Conservation (phyloP, 1,140 invertebrate species). For the Drosophila grimshawi region DNA sequence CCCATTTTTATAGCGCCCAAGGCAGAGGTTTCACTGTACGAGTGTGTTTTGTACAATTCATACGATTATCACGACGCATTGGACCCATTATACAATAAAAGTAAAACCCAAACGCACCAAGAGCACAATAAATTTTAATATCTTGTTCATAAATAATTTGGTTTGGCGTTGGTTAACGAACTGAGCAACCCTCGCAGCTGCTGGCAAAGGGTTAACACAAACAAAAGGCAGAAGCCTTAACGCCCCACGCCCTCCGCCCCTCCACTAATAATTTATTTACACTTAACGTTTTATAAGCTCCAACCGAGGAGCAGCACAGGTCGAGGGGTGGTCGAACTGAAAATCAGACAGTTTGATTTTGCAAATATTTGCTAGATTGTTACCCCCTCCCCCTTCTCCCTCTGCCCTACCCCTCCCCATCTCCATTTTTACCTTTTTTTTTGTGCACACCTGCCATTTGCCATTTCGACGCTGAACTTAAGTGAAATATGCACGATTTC, state of each 20-base stretch:
- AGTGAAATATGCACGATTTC: conserved; percentile 79
- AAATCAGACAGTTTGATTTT: conserved; percentile 66
- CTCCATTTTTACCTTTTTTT: conserved; percentile 24
- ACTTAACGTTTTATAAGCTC: conserved; percentile 74
- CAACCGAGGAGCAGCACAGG: not conserved
- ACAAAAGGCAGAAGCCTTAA: conserved; percentile 38
- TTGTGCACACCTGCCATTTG: conserved; percentile 34
- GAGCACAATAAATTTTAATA: too few species aligned
- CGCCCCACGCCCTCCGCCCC: conserved; percentile 18
- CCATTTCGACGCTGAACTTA: conserved; percentile 72
- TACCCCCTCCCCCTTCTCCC: conserved; percentile 22
- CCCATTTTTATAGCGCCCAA: conserved; percentile 39
- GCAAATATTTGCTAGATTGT: conserved; percentile 68
- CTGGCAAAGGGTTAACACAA: conserved; percentile 37
- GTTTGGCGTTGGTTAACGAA: not conserved
- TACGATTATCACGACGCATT: not conserved
- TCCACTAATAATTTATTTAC: conserved; percentile 81
- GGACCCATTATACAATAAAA: too few species aligned
- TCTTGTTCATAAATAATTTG: not conserved
- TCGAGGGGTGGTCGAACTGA: not conserved
- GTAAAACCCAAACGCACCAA: too few species aligned
- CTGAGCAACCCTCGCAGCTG: conserved; percentile 18
- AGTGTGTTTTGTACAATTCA: not conserved
- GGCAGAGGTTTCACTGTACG: conserved; percentile 39
- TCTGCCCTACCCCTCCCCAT: conserved; percentile 24